Percentiles rank a stretch among this genome's conserved stretches.
Evolutionary conservation across 2,113 vertebrate genomes (phyloP).

Genomic region (Sterna hirundo): DNA sequence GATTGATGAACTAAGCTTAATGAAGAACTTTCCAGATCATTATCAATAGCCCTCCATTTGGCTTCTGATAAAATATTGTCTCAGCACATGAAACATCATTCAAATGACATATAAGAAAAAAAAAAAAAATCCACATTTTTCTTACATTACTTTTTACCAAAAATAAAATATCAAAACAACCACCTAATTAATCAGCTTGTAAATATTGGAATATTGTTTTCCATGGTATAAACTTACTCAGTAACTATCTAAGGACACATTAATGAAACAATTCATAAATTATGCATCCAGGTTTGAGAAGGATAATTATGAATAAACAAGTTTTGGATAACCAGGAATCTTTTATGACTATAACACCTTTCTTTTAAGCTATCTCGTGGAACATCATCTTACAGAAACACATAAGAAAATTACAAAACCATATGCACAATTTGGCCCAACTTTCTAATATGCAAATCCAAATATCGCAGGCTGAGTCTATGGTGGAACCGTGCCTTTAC

Average conservation of each 20-base stretch:
- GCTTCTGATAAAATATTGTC: background rate
- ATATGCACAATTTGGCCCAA: background rate
- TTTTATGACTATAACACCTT: background rate
- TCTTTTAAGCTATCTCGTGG: background rate
- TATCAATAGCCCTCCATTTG: background rate
- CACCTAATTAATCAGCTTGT: background rate
- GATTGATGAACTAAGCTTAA: background rate
- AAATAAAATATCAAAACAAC: background rate
- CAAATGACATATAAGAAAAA: background rate
- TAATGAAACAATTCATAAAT: background rate
- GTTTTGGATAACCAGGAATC: background rate
- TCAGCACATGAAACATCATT: background rate
- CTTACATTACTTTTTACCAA: background rate
- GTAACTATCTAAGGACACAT: background rate
- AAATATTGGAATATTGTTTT: background rate
- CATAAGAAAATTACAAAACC: background rate
- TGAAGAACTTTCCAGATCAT: background rate
- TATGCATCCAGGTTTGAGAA: background rate
- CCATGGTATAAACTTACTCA: background rate
- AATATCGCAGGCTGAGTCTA: background rate
- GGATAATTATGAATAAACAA: background rate
- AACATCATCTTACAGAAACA: background rate
- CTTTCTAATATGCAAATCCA: background rate
- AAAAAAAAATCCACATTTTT: fast-evolving
- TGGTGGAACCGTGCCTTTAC: background rate